Conservation (phyloP, 1,140 invertebrate genomes). For the Diachasmimorpha longicaudata region DNA sequence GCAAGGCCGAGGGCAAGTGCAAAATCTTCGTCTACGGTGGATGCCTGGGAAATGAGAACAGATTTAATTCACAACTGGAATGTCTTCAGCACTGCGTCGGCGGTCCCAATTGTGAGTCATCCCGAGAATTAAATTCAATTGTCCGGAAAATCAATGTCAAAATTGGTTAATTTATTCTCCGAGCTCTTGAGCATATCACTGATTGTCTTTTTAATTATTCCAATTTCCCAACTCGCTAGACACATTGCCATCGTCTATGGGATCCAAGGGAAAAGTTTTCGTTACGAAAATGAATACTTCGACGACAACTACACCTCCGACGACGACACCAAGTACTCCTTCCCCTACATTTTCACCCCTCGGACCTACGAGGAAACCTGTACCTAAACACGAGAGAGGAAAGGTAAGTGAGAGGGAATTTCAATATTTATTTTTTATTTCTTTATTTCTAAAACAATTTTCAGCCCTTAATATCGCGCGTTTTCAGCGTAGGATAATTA, state of each 20-base stretch:
- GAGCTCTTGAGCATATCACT: not conserved
- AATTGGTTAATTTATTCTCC: not conserved
- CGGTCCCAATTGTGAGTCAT: conserved; percentile 60
- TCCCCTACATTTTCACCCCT: conserved; percentile 55
- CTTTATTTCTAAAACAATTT: too few relatives aligned
- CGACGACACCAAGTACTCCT: conserved; percentile 54
- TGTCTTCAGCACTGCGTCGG: conserved; percentile 72
- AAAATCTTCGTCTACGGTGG: conserved; percentile 78
- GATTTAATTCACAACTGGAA: conserved; percentile 75
- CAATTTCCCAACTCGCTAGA: conserved; percentile 43
- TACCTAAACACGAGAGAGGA: conserved; percentile 75
- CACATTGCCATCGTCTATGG: conserved; percentile 61
- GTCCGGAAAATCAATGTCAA: not conserved
- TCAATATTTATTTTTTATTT: too few relatives aligned
- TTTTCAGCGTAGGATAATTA: too few relatives aligned
- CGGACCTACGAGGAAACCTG: conserved; percentile 64
- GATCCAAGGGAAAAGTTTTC: conserved; percentile 57
- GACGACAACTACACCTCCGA: conserved; percentile 55
- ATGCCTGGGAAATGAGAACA: conserved; percentile 79
- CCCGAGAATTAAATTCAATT: not conserved
- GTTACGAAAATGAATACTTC: conserved; percentile 53
- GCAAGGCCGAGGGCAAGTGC: conserved; percentile 71
- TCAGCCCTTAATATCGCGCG: too few relatives aligned
- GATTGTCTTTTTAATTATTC: not conserved
- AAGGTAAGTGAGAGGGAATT: conserved; percentile 40